Conservation (phyloP, 2,888 invertebrate species). For the Drosophila cyrtoloma region DNA sequence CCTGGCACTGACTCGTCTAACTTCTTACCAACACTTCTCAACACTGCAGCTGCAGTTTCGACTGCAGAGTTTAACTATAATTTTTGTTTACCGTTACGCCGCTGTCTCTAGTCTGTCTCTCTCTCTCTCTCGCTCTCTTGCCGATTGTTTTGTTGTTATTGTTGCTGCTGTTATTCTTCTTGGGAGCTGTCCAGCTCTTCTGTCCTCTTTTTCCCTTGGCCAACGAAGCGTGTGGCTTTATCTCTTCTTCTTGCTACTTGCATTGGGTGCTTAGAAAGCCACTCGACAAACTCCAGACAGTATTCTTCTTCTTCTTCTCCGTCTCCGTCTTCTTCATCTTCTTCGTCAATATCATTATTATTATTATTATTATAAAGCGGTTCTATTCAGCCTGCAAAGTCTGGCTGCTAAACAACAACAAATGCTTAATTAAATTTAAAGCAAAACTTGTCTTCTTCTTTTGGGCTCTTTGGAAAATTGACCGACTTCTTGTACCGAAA, state of each 20-base stretch:
- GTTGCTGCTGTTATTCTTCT: slow-evolving; percentile 21
- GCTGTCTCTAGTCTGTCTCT: slow-evolving; percentile 40
- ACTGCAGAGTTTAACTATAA: slow-evolving; percentile 45
- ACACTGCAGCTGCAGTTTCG: slow-evolving; percentile 32
- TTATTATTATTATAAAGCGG: slow-evolving; percentile 5
- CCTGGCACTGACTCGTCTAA: neutral
- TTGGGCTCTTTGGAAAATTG: slow-evolving; percentile 48
- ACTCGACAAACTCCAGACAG: slow-evolving; percentile 61
- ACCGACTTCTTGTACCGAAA: slow-evolving; percentile 73
- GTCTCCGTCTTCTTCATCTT: neutral
- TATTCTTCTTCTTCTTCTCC: slow-evolving; percentile 6
- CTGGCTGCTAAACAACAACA: slow-evolving; percentile 13
- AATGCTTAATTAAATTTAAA: slow-evolving; percentile 75
- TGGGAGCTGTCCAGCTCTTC: slow-evolving; percentile 50
- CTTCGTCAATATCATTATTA: neutral
- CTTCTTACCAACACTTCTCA: neutral
- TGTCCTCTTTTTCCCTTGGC: slow-evolving; percentile 32
- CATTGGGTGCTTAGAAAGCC: slow-evolving; percentile 72
- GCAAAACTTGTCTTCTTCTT: slow-evolving; percentile 38
- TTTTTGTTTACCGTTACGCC: slow-evolving; percentile 76
- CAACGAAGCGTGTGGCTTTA: slow-evolving; percentile 71
- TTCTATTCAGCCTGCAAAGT: slow-evolving; percentile 14
- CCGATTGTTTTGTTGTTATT: slow-evolving; percentile 9
- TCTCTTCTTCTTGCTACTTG: slow-evolving; percentile 1
- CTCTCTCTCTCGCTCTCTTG: neutral